These are phyloP conservation scores for Oncorhynchus masou DNA, from an alignment of 2,113 vertebrate genomes.

Conservation along the genomic window DNA sequence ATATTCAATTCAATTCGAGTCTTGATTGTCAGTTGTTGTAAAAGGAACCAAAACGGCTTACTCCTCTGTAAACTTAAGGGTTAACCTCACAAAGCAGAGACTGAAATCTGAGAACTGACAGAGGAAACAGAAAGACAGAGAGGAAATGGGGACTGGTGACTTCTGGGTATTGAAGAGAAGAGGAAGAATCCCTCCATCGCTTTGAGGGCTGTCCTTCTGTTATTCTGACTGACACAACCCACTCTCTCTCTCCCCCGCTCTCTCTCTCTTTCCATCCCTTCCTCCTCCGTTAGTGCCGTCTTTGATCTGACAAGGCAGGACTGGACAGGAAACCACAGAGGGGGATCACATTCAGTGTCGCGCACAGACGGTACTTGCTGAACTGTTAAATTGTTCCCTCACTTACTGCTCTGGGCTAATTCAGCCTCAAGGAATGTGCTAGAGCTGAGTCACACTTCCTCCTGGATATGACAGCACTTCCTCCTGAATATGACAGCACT, in stretches of 20 bases:
- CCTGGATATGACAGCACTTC: constrained; percentile 78
- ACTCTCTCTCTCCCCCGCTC: constrained; percentile 6
- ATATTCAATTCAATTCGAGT: not conserved
- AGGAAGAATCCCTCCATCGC: constrained; percentile 25
- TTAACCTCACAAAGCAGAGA: constrained; percentile 48
- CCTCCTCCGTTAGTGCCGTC: not conserved
- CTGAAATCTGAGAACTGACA: constrained; percentile 65
- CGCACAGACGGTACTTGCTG: constrained; percentile 48
- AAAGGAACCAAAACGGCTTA: not conserved
- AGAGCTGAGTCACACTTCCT: constrained; percentile 80
- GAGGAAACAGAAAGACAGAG: constrained; percentile 3
- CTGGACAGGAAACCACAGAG: not conserved
- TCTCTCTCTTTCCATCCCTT: not conserved
- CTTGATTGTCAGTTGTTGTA: too few relatives aligned
- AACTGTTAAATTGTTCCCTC: constrained; percentile 51
- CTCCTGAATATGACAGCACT: constrained; percentile 34
- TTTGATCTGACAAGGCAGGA: constrained; percentile 10
- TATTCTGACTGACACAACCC: not conserved
- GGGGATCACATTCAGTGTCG: constrained; percentile 28
- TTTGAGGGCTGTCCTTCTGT: not conserved
- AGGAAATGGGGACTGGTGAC: constrained; percentile 24
- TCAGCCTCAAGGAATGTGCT: constrained; percentile 75
- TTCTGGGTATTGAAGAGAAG: constrained; percentile 41
- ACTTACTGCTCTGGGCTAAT: constrained; percentile 72
- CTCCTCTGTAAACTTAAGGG: constrained; percentile 38